phyloP scores from a whole-genome alignment of 2,113 vertebrate species.

The Aspidoscelis tigris region DNA sequence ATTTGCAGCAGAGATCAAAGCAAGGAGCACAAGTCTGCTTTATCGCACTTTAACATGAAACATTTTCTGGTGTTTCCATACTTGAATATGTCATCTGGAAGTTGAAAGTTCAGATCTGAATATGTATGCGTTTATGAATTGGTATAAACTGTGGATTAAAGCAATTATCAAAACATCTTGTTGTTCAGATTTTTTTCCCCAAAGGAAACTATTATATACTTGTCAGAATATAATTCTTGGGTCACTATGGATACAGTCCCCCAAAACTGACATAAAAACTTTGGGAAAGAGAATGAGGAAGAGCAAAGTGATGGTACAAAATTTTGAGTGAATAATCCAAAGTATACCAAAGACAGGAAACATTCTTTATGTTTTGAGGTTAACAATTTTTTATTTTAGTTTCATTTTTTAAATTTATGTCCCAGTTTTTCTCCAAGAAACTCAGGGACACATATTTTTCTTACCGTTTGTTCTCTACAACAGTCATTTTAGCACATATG shows the following conservation, averaged over 20 bases:
- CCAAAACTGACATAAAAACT: not conserved
- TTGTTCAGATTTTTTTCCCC: not conserved
- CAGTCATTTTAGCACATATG: not conserved
- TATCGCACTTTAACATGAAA: conserved; percentile 18
- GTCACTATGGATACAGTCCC: not conserved
- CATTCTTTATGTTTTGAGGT: not conserved
- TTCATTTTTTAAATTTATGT: not conserved
- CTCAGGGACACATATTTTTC: no score
- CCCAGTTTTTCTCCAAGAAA: no score
- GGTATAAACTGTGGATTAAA: not conserved
- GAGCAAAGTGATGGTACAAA: not conserved
- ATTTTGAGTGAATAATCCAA: not conserved
- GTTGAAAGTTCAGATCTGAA: not conserved
- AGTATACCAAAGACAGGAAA: not conserved
- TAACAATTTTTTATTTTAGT: not conserved
- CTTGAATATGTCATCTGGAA: conserved; percentile 18
- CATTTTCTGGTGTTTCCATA: conserved; percentile 11
- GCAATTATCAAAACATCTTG: not conserved
- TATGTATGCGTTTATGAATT: not conserved
- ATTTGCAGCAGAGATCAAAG: not conserved
- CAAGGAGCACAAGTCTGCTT: conserved; percentile 19
- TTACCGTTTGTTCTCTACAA: no score
- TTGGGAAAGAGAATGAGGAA: not conserved
- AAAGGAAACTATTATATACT: not conserved
- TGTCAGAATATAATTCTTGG: conserved; percentile 1